Evolutionary conservation across 1,140 invertebrate genomes (phyloP).

Genomic region (Drosophila tropicalis): DNA sequence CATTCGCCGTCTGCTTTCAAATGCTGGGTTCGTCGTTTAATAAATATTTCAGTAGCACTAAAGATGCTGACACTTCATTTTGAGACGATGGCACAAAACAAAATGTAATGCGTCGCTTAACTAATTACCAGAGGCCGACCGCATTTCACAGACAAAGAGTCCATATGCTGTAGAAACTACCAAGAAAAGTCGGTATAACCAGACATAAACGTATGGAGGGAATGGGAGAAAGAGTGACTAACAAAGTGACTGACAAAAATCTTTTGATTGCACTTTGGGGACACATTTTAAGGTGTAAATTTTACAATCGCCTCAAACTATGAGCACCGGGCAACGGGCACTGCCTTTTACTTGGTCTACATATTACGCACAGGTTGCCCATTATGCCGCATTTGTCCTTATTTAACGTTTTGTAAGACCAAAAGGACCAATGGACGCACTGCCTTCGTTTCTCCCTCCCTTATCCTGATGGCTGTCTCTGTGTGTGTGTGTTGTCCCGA

Average conservation of each 20-base stretch:
- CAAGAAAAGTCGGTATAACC: too few relatives aligned
- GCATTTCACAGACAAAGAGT: constrained; percentile 16
- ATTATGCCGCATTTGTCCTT: constrained; percentile 64
- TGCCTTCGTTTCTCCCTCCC: not conserved
- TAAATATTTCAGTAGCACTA: constrained; percentile 66
- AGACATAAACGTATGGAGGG: constrained; percentile 6
- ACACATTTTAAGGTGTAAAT: constrained; percentile 78
- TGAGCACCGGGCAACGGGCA: constrained; percentile 4
- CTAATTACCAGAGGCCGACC: constrained; percentile 60
- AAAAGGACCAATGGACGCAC: not conserved
- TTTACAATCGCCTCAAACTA: constrained; percentile 48
- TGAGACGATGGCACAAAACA: not conserved
- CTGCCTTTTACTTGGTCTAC: not conserved
- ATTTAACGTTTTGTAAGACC: constrained; percentile 58
- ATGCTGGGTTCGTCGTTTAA: constrained; percentile 27
- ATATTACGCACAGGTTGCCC: constrained; percentile 50
- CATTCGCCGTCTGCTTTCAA: too few relatives aligned
- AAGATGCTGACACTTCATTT: constrained; percentile 65
- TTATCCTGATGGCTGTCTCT: constrained; percentile 6
- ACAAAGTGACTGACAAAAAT: constrained; percentile 59
- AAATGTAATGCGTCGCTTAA: constrained; percentile 46
- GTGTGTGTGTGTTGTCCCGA: constrained; percentile 8
- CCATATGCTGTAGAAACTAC: too few relatives aligned
- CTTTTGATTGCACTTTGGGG: constrained; percentile 71
- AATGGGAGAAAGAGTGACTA: constrained; percentile 1